Evolutionary conservation across 2,888 invertebrate species (phyloP).

Genomic region (Leptinotarsa tumamoca): DNA sequence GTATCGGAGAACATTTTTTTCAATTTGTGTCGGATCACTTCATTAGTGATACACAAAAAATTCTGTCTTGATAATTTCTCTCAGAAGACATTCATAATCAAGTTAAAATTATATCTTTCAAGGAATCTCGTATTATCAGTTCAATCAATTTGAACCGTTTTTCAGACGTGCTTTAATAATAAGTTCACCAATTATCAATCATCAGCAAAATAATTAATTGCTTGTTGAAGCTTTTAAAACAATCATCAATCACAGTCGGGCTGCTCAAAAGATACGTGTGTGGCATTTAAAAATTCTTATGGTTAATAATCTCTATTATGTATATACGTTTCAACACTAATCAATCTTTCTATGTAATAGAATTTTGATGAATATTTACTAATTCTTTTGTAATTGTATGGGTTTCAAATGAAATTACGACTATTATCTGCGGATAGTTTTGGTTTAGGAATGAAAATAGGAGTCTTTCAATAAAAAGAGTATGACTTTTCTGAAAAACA

Average conservation of each 20-base stretch:
- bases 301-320: conserved; percentile 34
- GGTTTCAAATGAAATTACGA: too few relatives aligned
- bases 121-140: neutral
- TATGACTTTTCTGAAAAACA: too few relatives aligned
- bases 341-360: conserved; percentile 29
- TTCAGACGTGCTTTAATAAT: conserved; percentile 28
- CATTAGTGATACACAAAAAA: too few relatives aligned
- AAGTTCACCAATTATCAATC: conserved; percentile 44
- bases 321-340: conserved; percentile 30
- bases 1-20: too few relatives aligned
- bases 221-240: conserved; percentile 40
- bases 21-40: too few relatives aligned
- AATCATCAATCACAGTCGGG: conserved; percentile 42
- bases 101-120: too few relatives aligned
- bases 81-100: too few relatives aligned
- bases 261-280: conserved; percentile 38
- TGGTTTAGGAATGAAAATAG: too few relatives aligned
- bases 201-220: conserved; percentile 43
- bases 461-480: too few relatives aligned
- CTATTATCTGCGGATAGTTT: too few relatives aligned
- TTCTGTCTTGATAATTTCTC: too few relatives aligned
- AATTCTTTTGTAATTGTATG: too few relatives aligned
- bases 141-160: neutral
- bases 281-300: conserved; percentile 36
- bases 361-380: neutral